Evolutionary conservation across 2,797 vertebrate genomes (phyloP).

Genomic region (Tachyglossus aculeatus): DNA sequence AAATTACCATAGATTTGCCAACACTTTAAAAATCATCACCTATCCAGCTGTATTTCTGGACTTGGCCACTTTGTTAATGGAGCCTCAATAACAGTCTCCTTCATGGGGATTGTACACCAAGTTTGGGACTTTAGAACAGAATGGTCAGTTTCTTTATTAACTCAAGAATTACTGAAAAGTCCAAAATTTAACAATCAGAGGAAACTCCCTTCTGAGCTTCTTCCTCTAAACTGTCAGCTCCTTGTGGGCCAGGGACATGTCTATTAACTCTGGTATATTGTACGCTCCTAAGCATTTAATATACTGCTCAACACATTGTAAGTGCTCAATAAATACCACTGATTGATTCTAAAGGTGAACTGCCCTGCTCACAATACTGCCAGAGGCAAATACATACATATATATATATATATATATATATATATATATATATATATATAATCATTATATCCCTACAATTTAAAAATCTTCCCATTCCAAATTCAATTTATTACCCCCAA

Average conservation of each 20-base stretch:
- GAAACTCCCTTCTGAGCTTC: constrained; percentile 62
- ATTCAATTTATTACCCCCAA: constrained; percentile 1
- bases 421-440: too few relatives aligned
- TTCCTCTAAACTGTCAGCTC: constrained; percentile 54
- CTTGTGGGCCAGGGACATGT: too few relatives aligned
- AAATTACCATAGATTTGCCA: constrained; percentile 42
- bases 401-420: too few relatives aligned
- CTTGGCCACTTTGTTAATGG: constrained; percentile 48
- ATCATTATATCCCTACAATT: background rate
- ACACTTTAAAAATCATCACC: constrained; percentile 60
- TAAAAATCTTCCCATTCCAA: background rate
- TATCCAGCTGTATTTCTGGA: constrained; percentile 45
- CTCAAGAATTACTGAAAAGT: constrained; percentile 36
- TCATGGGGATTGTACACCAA: constrained; percentile 57
- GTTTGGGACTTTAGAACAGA: constrained; percentile 45
- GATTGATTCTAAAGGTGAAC: constrained; percentile 17
- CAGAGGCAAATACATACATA: too few relatives aligned
- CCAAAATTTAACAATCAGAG: constrained; percentile 51
- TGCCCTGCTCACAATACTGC: background rate
- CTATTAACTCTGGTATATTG: too few relatives aligned
- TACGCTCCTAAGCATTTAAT: too few relatives aligned
- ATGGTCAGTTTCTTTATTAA: constrained; percentile 59
- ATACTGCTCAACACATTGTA: too few relatives aligned
- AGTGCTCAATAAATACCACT: too few relatives aligned
- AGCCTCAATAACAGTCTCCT: constrained; percentile 25